Base-by-base conservation (phyloP, 2,888 invertebrate genomes). In the Eugnorisma glareosa region DNA sequence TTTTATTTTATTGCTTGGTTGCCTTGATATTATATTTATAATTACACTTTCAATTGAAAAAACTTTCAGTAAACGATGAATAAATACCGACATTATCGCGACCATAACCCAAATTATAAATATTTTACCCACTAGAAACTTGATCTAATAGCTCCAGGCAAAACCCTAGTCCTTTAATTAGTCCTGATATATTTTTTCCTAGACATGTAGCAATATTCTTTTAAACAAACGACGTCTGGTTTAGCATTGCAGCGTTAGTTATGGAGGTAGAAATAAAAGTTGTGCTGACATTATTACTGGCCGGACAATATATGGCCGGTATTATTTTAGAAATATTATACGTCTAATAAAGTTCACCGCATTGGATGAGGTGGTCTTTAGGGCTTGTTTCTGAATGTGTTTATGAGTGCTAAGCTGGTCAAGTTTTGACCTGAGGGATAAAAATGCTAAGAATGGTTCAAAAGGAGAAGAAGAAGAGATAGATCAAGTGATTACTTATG, bases 291-390 rank as follows among this genome's bases (percentile, higher is more conserved):
- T 72, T 79, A 79, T 79, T 73, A 79, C 87, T 45, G 51, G 51
- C 66, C 13, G 15, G 31, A 35, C 24, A 70, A 70, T 73, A 24
- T 68, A 85, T 45, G 63, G 67, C 13, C 7, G 59, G 70, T 68
- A 85, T 85, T 85, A 79, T 76, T 82, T 75, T 63, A 77, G 77
- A 73, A 75, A 80, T 77, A 83, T 83, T 77, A 85, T 80, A 85
- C 73, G 51, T 63, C 57, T 64, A n/a, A 75, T 80, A 83, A 81
- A 84, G 35, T 73, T 54, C 68, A 31, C 31, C 0, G 54, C 35
- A 70, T 66, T 68, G 70, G 74, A 40, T 51, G 63, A 54, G 61
- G n/a, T 67, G 18, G 67, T 59, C 11, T 67, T 73, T 51, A 68
- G 48, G 31, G 68, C 81, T 77, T 54, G 48, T 37, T 37, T 59